A percentile compares a stretch with the other conserved stretches of the same genome.
Evolutionary conservation across 1,140 invertebrate species (phyloP).

Genomic region (Drosophila sp.): DNA sequence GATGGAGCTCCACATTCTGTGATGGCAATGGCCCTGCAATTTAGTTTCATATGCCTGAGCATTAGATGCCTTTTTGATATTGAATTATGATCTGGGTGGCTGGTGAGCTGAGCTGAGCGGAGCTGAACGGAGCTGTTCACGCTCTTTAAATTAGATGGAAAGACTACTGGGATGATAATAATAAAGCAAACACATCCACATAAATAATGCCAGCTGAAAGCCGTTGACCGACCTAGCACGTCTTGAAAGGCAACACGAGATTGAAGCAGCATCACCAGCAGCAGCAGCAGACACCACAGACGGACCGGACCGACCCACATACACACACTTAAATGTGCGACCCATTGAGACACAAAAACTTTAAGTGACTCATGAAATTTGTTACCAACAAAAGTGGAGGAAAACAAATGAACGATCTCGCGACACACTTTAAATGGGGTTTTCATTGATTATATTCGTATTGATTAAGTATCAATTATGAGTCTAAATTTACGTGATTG

Average conservation of each 20-base stretch:
- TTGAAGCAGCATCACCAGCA: slow-evolving; percentile 24
- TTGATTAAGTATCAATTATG: too few species aligned
- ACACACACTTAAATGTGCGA: slow-evolving; percentile 32
- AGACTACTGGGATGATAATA: slow-evolving; percentile 26
- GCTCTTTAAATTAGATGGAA: slow-evolving; percentile 70
- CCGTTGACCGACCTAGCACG: slow-evolving; percentile 48
- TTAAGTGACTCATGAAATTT: slow-evolving; percentile 70
- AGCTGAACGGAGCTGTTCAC: slow-evolving; percentile 30
- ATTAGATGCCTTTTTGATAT: slow-evolving; percentile 72
- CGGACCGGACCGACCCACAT: neutral
- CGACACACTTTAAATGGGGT: too few species aligned
- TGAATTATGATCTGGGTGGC: slow-evolving; percentile 69
- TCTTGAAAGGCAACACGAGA: slow-evolving; percentile 41
- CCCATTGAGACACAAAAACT: slow-evolving; percentile 36
- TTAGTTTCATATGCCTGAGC: slow-evolving; percentile 71
- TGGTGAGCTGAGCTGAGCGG: slow-evolving; percentile 12
- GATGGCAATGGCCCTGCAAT: slow-evolving; percentile 60
- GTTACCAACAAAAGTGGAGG: slow-evolving; percentile 23
- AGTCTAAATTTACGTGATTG: too few species aligned
- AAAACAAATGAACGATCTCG: neutral
- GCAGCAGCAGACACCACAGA: neutral
- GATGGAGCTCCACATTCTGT: slow-evolving; percentile 24
- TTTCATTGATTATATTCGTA: too few species aligned
- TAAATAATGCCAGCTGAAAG: slow-evolving; percentile 62
- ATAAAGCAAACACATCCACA: slow-evolving; percentile 34